Evolutionary conservation across 2,113 vertebrate species (phyloP).

Genomic region (Rafetus swinhoei): DNA sequence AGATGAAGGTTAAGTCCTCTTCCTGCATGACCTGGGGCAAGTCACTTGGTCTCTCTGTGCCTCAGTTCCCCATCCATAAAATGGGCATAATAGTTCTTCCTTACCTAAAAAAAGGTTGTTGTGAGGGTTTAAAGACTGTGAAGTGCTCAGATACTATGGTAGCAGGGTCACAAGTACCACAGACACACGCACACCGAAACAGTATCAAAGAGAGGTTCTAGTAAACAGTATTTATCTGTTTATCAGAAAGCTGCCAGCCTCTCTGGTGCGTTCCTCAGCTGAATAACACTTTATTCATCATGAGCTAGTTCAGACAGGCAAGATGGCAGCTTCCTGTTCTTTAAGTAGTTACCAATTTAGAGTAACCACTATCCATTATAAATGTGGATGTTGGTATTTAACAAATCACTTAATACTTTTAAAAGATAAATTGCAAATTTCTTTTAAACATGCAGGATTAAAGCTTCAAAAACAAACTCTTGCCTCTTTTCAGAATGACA

Average conservation of each 20-base stretch:
- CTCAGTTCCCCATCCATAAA: not conserved
- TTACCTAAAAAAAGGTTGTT: not conserved
- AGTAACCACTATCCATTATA: not conserved
- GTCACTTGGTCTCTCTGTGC: not conserved
- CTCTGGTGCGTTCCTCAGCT: conserved; percentile 47
- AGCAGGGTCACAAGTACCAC: not conserved
- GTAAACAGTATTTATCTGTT: not conserved
- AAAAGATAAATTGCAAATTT: not conserved
- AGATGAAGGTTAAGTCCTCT: not conserved
- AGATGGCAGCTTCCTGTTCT: not conserved
- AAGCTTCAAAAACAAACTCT: not conserved
- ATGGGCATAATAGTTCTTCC: not conserved
- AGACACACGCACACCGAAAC: not conserved
- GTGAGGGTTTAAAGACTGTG: not conserved
- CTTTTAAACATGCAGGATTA: not conserved
- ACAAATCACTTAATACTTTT: not conserved
- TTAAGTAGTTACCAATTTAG: not conserved
- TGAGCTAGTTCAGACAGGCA: conserved; percentile 55
- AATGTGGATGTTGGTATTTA: not conserved
- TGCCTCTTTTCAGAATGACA: not conserved
- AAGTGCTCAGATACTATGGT: not conserved
- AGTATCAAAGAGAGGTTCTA: not conserved
- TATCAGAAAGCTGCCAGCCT: not conserved
- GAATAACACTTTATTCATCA: conserved; percentile 58
- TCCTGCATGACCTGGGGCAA: not conserved